Evolutionary conservation across 2,113 vertebrate species (phyloP).

Genomic region (Papio anubis): DNA sequence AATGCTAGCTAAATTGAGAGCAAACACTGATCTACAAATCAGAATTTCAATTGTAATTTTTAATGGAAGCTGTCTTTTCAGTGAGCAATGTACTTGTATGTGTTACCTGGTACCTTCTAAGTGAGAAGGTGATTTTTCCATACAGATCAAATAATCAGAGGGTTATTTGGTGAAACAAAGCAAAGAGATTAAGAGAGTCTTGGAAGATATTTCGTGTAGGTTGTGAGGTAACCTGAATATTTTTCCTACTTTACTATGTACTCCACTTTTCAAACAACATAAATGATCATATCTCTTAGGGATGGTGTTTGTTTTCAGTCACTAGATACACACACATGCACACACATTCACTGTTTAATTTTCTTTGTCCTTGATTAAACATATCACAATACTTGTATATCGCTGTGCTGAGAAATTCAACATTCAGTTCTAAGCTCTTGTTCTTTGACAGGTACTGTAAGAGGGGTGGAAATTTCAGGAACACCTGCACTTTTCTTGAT

Average conservation of each 20-base stretch:
- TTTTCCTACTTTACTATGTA: not conserved
- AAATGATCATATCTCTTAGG: not conserved
- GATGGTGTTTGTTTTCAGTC: not conserved
- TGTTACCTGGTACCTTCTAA: not conserved
- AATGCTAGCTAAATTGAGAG: not conserved
- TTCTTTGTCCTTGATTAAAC: not conserved
- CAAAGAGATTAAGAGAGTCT: not conserved
- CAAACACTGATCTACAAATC: not conserved
- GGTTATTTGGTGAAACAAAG: not conserved
- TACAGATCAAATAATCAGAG: not conserved
- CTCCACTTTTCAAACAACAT: not conserved
- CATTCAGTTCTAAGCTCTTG: not conserved
- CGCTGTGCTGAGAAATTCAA: not conserved
- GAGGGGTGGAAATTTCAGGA: not conserved
- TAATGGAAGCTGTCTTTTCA: not conserved
- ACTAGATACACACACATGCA: not conserved
- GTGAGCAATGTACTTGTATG: not conserved
- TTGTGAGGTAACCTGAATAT: not conserved
- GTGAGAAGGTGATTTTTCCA: not conserved
- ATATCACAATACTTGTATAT: not conserved
- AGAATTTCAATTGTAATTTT: constrained; percentile 23
- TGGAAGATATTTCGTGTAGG: not conserved
- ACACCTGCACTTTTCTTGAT: not conserved
- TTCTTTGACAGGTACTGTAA: not conserved
- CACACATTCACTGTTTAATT: not conserved